Evolutionary conservation across 1,140 invertebrate genomes (phyloP).

Genomic region (Tribolium madens): DNA sequence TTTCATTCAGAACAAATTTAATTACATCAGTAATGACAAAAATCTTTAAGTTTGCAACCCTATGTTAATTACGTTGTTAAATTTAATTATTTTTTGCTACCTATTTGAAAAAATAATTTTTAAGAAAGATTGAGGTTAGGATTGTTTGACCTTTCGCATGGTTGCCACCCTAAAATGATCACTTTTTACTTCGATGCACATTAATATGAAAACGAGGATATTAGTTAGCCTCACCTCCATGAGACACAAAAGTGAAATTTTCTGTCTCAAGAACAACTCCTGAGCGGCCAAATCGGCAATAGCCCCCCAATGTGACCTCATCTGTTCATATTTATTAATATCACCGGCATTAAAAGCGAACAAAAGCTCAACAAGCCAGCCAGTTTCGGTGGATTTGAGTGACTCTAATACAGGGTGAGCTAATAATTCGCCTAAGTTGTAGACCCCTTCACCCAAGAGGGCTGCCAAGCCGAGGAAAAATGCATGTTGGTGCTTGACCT

Average conservation of each 20-base stretch:
- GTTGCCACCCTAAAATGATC: too few relatives aligned
- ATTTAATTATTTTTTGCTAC: too few relatives aligned
- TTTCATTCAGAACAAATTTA: too few relatives aligned
- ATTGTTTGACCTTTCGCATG: too few relatives aligned
- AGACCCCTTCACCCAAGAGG: constrained; percentile 93
- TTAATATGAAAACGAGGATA: too few relatives aligned
- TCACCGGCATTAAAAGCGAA: constrained; percentile 94
- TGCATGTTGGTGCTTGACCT: constrained; percentile 85
- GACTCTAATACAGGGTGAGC: constrained; percentile 94
- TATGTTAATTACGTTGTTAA: too few relatives aligned
- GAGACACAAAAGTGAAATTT: constrained; percentile 94
- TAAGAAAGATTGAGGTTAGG: too few relatives aligned
- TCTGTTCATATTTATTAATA: constrained; percentile 85
- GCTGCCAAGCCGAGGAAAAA: constrained; percentile 95
- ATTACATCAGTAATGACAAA: too few relatives aligned
- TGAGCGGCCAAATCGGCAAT: constrained; percentile 90
- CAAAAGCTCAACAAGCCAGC: constrained; percentile 92
- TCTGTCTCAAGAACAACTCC: constrained; percentile 87
- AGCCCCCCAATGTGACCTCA: constrained; percentile 84
- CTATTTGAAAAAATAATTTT: too few relatives aligned
- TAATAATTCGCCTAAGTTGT: constrained; percentile 96
- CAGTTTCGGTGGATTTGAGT: constrained; percentile 83
- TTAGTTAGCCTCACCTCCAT: constrained; percentile 97
- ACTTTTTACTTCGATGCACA: too few relatives aligned
- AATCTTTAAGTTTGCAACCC: too few relatives aligned